Evolutionary conservation across 1,140 invertebrate genomes (phyloP), one percentile per base, ranked within the genome.

Genomic region (Ctenoplectra terminalis): DNA sequence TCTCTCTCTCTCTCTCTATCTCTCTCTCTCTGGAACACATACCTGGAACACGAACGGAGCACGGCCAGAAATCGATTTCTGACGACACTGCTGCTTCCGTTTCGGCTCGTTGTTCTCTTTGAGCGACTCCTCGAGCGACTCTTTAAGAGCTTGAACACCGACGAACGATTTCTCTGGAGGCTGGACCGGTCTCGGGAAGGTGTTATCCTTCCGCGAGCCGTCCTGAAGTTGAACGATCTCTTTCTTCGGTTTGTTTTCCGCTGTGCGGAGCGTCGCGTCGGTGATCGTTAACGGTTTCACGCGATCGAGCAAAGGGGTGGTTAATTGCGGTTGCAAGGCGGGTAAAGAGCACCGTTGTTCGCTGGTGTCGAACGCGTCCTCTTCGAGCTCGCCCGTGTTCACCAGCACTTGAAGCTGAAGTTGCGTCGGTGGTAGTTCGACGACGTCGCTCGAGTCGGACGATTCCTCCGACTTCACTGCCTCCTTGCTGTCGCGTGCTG

Each of bases 401-500:
- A 86, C 48, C 26, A 67, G 60, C 3, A 82, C 60, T 4, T 61
- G 67, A 0, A 70, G 43, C 8, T 60, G 31, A 20, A 79, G 29
- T 48, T 67, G 63, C 2, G n/a, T 26, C 7, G 20, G 34, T 8
- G 37, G 20, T 4, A 61, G 54, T 3, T 31, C 46, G 31, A 17
- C 40, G 7, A 13, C 7, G 13, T n/a, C 83, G 81, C 60, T 86
- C 83, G 66, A 15, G 26, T 81, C 86, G 66, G 72, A 70, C 66
- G 70, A 61, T 50, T 46, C 63, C 48, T 64, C 74, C 50, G 69
- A 5, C 70, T 74, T 81, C 77, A 81, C 81, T n/a, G 72, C 26
- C 56, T 43, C n/a, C 43, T 46, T 58, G 78, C 84, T 83, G 69
- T 89, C 85, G 82, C 90, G 91, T 54, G 89, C 91, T 88, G 90